Base-by-base conservation (phyloP, 2,888 invertebrate genomes). In the Metalampra italica region DNA sequence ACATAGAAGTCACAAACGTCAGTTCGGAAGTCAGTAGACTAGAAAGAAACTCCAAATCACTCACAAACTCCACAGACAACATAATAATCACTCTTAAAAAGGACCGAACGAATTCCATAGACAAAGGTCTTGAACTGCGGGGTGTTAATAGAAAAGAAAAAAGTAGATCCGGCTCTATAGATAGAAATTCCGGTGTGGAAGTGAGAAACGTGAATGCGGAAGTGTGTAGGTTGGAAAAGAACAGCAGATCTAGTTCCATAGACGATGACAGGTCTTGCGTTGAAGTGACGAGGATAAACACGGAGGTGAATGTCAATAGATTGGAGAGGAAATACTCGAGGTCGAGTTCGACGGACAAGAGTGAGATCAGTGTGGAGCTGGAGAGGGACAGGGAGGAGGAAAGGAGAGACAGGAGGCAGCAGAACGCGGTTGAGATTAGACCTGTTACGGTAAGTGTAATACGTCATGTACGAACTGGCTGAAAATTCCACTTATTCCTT, bases 351-450 rank as follows among this genome's bases (percentile, higher is more conserved):
- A 68, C 74, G 0, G 84, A 84, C 9, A 72, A 52, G 34, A 49
- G 45, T 22, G 50, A 47, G 13, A 45, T 36, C 8, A 32, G 32
- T 7, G 11, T 47, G 3, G 53, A 46, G 29, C 45, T 50, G 62
- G 66, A 76, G 49, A 50, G 66, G 66, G 52, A 69, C 59, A 50
- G 66, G 66, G 52, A 69, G 59, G 57, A 59, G 62, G 43, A 66
- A 64, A 52, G 64, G 66, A 46, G 66, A 62, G 32, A 68, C 57
- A 36, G 68, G 58, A 34, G 51, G 11, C 13, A 32, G 46, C 46
- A 74, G 54, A 85, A 74, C 55, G 66, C 74, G 9, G 75, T 85
- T 0, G 83, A 82, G 57, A 79, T 83, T 7, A 77, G 79, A 61
- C 79, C 88, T 43, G 71, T 80, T 47, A 74, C 78, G 64, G 87